These are phyloP conservation scores for Pholis gunnellus DNA, from an alignment of 2,113 vertebrate species.

Conservation along the genomic window DNA sequence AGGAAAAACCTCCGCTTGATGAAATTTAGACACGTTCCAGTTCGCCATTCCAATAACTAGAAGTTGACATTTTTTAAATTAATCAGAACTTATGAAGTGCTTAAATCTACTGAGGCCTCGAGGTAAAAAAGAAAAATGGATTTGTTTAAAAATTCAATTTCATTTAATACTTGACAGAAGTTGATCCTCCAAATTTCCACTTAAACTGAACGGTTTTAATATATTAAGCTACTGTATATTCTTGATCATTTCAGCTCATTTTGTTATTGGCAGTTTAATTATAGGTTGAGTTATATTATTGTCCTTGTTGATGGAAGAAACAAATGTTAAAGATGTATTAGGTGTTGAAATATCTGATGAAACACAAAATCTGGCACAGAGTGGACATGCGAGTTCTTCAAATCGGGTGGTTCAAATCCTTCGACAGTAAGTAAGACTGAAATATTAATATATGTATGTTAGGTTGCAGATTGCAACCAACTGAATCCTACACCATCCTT, in stretches of 20 bases:
- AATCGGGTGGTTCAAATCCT: no score
- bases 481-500: no score
- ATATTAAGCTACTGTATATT: background rate
- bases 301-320: background rate
- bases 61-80: slow-evolving; percentile 36
- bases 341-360: background rate
- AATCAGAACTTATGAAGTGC: slow-evolving; percentile 46
- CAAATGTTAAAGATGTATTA: background rate
- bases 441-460: no score
- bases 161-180: slow-evolving; percentile 14
- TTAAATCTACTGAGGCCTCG: slow-evolving; percentile 50
- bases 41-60: slow-evolving; percentile 18
- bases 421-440: no score
- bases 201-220: slow-evolving; percentile 10
- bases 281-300: background rate
- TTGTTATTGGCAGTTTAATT: background rate
- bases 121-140: slow-evolving; percentile 9
- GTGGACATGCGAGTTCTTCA: no score
- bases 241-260: background rate
- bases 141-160: slow-evolving; percentile 57
- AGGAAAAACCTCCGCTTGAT: background rate
- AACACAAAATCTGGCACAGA: background rate
- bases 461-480: no score
- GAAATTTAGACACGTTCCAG: background rate
- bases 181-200: slow-evolving; percentile 32